A percentile compares a stretch with the other conserved stretches of the same genome.
Evolutionary conservation across 1,140 invertebrate genomes (phyloP).

Genomic region (Portunus trituberculatus): DNA sequence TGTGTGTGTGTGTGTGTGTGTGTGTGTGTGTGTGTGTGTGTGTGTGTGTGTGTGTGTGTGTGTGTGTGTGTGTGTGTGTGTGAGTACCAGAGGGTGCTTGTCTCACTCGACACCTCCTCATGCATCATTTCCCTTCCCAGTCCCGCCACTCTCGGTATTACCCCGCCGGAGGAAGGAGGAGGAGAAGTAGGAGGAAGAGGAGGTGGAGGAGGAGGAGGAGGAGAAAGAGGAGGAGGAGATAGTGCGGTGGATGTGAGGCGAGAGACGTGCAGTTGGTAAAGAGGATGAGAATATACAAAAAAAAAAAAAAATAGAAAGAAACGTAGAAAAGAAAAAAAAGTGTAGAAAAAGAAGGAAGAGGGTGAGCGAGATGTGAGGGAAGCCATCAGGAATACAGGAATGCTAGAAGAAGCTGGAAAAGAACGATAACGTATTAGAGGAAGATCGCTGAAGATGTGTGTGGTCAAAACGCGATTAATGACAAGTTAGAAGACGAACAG

Average conservation of each 20-base stretch:
- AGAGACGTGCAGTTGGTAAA: background rate
- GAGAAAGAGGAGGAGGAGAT: background rate
- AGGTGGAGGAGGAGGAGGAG: background rate
- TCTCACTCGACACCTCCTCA: background rate
- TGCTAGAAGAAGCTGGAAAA: too few relatives aligned
- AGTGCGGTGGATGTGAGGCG: background rate
- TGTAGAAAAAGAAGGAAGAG: background rate
- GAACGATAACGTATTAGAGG: too few relatives aligned
- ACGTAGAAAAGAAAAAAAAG: background rate
- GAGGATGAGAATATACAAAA: background rate
- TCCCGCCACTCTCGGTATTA: too few relatives aligned
- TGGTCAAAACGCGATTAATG: too few relatives aligned
- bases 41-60: conserved; percentile 49
- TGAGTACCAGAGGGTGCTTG: background rate
- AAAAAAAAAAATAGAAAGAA: background rate
- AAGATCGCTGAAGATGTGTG: too few relatives aligned
- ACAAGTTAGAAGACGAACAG: too few relatives aligned
- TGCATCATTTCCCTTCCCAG: background rate
- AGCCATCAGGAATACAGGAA: too few relatives aligned
- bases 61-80: conserved; percentile 52
- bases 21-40: background rate
- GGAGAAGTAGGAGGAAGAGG: background rate
- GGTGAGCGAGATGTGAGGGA: too few relatives aligned
- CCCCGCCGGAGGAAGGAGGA: background rate
- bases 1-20: conserved; percentile 45